Evolutionary conservation across 2,113 vertebrate species (phyloP).

Genomic region (Edolisoma coerulescens): DNA sequence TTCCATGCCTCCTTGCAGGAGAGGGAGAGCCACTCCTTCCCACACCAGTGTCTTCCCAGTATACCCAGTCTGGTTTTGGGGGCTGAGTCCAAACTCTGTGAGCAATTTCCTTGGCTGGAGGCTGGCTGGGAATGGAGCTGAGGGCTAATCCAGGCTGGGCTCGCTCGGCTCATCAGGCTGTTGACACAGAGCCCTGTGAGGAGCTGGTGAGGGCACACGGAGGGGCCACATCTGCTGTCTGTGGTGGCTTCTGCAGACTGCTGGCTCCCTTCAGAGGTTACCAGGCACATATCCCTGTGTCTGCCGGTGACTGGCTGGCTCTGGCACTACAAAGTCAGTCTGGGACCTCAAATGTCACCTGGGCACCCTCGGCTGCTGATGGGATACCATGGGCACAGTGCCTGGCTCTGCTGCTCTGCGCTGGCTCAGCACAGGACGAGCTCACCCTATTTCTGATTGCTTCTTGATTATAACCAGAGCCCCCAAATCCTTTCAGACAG

Average conservation of each 20-base stretch:
- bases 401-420: not conserved
- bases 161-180: fast-evolving
- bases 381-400: not conserved
- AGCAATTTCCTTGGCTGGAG: not conserved
- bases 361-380: not conserved
- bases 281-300: fast-evolving
- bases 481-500: not conserved
- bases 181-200: not conserved
- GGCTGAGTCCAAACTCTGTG: not conserved
- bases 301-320: not conserved
- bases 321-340: not conserved
- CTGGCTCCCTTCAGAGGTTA: not conserved
- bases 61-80: not conserved
- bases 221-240: not conserved
- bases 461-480: not conserved
- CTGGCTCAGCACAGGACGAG: fast-evolving
- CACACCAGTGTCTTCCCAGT: not conserved
- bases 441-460: not conserved
- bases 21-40: not conserved
- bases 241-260: not conserved
- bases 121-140: not conserved
- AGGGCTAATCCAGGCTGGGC: not conserved
- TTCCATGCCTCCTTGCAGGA: not conserved
- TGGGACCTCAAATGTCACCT: not conserved
- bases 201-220: not conserved